Percentiles rank a stretch among this genome's conserved stretches.
Conservation (phyloP, 2,888 invertebrate genomes). For the Cantharis lateralis region DNA sequence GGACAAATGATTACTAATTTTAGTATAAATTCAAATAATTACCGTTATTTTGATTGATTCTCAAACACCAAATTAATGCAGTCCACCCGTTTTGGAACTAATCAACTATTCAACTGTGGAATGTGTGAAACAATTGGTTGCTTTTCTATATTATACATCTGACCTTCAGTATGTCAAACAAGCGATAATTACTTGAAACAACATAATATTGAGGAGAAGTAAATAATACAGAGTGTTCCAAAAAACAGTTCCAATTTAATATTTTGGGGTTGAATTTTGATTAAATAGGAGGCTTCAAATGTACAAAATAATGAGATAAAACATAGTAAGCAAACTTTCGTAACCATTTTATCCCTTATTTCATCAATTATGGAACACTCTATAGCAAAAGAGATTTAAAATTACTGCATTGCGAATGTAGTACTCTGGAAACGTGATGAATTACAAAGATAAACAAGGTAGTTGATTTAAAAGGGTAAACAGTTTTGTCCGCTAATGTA, state of each 20-base stretch:
- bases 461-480: background rate
- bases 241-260: background rate
- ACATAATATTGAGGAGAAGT: too few relatives aligned
- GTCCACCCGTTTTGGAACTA: background rate
- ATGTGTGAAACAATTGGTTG: background rate
- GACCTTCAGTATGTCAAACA: background rate
- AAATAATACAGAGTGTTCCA: background rate
- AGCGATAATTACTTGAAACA: background rate
- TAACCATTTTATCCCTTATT: too few relatives aligned
- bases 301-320: too few relatives aligned
- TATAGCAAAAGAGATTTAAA: background rate
- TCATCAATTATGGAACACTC: background rate
- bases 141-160: background rate
- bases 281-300: too few relatives aligned
- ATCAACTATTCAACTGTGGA: background rate
- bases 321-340: too few relatives aligned
- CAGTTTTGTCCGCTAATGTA: background rate
- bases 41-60: background rate
- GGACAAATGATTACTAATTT: background rate
- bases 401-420: background rate
- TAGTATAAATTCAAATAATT: background rate
- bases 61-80: background rate
- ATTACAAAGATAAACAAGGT: background rate
- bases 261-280: background rate
- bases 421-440: background rate